Evolutionary conservation across 2,113 vertebrate genomes (phyloP).

Genomic region (Entelurus aequoreus): DNA sequence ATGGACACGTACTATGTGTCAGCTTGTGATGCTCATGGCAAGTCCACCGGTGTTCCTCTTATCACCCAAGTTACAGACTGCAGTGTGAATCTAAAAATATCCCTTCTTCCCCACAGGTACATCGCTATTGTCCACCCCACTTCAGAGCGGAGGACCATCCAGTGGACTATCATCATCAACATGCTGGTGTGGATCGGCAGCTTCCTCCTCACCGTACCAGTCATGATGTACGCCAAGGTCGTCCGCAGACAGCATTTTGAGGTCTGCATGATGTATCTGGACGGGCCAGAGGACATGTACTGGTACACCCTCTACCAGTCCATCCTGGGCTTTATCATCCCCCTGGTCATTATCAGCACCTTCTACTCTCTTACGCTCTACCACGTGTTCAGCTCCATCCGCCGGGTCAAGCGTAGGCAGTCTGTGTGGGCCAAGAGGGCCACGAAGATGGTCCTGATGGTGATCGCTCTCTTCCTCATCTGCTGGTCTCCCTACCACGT

Average conservation of each 20-base stretch:
- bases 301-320: constrained; percentile 81
- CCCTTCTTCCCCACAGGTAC: constrained; percentile 57
- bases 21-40: background rate
- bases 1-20: too few relatives aligned
- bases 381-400: constrained; percentile 78
- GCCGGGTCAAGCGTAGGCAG: constrained; percentile 75
- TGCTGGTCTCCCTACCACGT: constrained; percentile 81
- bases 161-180: constrained; percentile 75
- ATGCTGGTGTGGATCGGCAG: constrained; percentile 75
- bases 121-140: constrained; percentile 76
- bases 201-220: constrained; percentile 72
- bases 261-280: constrained; percentile 73
- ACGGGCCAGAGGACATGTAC: constrained; percentile 75
- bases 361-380: constrained; percentile 78
- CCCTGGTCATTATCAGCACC: constrained; percentile 76
- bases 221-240: constrained; percentile 75
- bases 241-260: constrained; percentile 53
- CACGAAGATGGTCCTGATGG: constrained; percentile 77
- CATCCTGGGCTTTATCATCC: constrained; percentile 74
- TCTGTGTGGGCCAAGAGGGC: constrained; percentile 72
- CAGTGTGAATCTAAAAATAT: constrained; percentile 3
- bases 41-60: background rate
- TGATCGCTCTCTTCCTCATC: constrained; percentile 73
- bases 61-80: background rate
- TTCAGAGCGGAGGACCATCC: constrained; percentile 73